phyloP scores from a whole-genome alignment of 2,888 invertebrate species.

The Microchrysa polita region DNA sequence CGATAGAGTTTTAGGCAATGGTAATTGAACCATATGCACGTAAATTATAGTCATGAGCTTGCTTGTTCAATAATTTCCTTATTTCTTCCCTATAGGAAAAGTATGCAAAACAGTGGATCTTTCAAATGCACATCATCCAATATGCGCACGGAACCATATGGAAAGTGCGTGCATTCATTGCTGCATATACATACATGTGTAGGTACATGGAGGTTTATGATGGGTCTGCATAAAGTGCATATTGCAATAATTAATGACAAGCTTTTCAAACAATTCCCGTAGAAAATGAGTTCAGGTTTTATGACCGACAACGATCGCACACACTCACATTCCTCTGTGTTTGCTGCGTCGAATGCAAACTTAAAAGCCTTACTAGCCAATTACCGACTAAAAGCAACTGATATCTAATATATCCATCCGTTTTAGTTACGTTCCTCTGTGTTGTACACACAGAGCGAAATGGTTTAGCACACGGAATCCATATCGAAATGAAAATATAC shows the following conservation, averaged over 20 bases:
- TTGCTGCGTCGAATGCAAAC: constrained; percentile 8
- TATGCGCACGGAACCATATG: not conserved
- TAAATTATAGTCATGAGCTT: no score
- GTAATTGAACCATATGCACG: no score
- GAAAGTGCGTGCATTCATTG: not conserved
- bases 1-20: no score
- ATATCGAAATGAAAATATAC: not conserved
- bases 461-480: not conserved
- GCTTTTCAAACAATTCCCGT: constrained; percentile 1
- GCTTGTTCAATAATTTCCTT: no score
- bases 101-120: no score
- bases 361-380: constrained; percentile 54
- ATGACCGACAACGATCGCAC: constrained; percentile 10
- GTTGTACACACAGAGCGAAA: not conserved
- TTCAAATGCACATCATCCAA: no score
- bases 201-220: not conserved
- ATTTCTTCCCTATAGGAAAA: no score
- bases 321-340: not conserved
- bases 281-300: constrained; percentile 17
- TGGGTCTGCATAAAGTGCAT: not conserved
- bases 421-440: constrained; percentile 42
- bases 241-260: constrained; percentile 3
- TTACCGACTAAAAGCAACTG: constrained; percentile 54
- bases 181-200: not conserved
- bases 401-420: constrained; percentile 50